These are phyloP conservation scores for Grallaria varia DNA, from an alignment of 2,113 vertebrate genomes.

Conservation along the genomic window DNA sequence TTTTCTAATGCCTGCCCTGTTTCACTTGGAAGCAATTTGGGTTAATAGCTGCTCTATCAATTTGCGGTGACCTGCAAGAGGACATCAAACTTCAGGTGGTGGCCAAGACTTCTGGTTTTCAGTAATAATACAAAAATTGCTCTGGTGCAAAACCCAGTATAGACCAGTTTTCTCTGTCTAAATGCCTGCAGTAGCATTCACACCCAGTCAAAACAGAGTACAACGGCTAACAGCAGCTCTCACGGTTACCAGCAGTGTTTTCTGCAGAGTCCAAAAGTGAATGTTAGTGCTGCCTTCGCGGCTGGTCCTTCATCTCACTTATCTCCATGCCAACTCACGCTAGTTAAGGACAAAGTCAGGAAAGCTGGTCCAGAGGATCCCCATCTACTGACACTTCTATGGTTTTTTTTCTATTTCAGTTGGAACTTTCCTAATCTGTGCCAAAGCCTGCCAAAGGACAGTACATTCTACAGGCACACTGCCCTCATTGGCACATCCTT, in stretches of 20 bases:
- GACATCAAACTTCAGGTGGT: background rate
- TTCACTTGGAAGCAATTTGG: background rate
- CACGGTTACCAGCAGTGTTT: background rate
- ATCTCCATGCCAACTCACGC: background rate
- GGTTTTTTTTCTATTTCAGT: background rate
- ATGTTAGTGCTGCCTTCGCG: background rate
- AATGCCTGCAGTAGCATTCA: background rate
- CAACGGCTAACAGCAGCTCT: background rate
- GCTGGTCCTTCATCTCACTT: background rate
- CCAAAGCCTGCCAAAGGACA: background rate
- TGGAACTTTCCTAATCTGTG: background rate
- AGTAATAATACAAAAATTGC: background rate
- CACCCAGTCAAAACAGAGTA: background rate
- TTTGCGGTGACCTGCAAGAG: background rate
- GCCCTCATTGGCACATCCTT: background rate
- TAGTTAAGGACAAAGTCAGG: background rate
- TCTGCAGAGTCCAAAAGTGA: background rate
- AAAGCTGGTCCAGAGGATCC: background rate
- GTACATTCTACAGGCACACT: background rate
- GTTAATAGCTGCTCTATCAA: background rate
- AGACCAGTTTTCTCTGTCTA: background rate
- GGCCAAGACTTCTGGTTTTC: background rate
- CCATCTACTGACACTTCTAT: background rate
- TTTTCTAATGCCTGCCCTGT: background rate
- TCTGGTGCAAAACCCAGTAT: background rate